Evolutionary conservation across 2,888 invertebrate species (phyloP), one percentile per base, ranked within the genome.

Genomic region (Dasysyrphus tricinctus): DNA sequence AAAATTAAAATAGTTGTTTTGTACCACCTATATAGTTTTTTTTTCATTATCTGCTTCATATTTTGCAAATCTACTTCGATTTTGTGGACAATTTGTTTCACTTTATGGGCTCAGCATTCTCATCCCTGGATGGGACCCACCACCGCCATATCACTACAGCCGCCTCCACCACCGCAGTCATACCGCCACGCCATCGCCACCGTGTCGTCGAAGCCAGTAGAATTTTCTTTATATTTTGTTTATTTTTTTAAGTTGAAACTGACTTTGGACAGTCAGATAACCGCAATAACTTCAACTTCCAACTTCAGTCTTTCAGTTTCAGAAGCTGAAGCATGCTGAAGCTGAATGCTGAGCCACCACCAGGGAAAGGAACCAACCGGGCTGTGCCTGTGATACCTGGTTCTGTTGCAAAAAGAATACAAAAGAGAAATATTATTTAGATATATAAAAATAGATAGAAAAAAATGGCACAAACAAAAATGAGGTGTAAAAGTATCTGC

Each of bases 401-500:
- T 57, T 67, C 49, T 67, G 75, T 80, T 49, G 34, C 42, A 74
- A 39, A 54, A 54, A 61, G 16, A 24, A 61, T 67, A 47, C 49
- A 77, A 69, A 69, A 67, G 44, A 39, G 24, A 61, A 39, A 16
- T 57, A 49, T 34, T 65, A 32, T 47, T n/a, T 65, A 24, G 49
- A 67, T 42, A 78, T 59, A 34, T 9, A 29, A 32, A 54, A 59
- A 51, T 56, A 63, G 19, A 78, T 65, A 54, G 12, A 47, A 67
- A 67, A 57, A 49, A 65, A 56, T 24, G 51, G 51, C 69, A 54
- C 42, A 79, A 72, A 65, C 47, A 61, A 77, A 73, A 77, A 77
- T 73, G 65, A 81, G 73, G 85, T 85, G 73, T 85, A 80, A 85
- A 81, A 80, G 80, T 85, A 81, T 85, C 77, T 81, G 77, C 77